These are phyloP conservation scores for Patella caerulea DNA, from an alignment of 2,888 invertebrate species.

Conservation along the genomic window DNA sequence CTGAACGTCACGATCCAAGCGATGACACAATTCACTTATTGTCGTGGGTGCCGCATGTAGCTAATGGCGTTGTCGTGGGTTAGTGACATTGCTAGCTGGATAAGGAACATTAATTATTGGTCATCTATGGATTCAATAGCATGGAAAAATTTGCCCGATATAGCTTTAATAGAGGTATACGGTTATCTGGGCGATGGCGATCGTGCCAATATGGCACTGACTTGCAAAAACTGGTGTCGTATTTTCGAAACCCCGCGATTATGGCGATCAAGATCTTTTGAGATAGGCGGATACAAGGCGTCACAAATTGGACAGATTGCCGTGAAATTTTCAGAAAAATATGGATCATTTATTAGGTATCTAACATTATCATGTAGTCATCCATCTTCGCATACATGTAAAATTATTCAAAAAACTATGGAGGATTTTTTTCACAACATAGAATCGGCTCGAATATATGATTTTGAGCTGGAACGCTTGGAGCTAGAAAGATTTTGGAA, in stretches of 20 bases:
- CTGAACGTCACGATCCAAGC: no score
- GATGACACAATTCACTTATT: no score
- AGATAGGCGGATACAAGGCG: constrained; percentile 50
- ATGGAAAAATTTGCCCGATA: constrained; percentile 32
- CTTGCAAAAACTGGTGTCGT: constrained; percentile 35
- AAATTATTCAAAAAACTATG: constrained; percentile 51
- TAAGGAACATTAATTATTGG: constrained; percentile 7
- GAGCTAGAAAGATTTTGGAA: constrained; percentile 61
- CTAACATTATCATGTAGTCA: constrained; percentile 54
- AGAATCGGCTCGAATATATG: constrained; percentile 42
- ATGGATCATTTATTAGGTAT: constrained; percentile 47
- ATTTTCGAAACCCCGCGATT: constrained; percentile 32
- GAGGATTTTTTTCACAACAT: constrained; percentile 49
- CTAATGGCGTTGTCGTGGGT: constrained; percentile 21
- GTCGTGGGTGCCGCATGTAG: not conserved
- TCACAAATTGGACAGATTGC: constrained; percentile 40
- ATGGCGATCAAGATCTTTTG: constrained; percentile 41
- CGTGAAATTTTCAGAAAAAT: constrained; percentile 46
- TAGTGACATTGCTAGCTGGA: constrained; percentile 7
- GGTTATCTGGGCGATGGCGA: constrained; percentile 31
- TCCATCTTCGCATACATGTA: constrained; percentile 53
- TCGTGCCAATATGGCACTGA: constrained; percentile 30
- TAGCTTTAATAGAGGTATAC: constrained; percentile 31
- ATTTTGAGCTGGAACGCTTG: constrained; percentile 51
- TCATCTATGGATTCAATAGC: constrained; percentile 20